These are phyloP conservation scores for Fringilla coelebs DNA, from an alignment of 2,797 vertebrate species.

Conservation along the genomic window DNA sequence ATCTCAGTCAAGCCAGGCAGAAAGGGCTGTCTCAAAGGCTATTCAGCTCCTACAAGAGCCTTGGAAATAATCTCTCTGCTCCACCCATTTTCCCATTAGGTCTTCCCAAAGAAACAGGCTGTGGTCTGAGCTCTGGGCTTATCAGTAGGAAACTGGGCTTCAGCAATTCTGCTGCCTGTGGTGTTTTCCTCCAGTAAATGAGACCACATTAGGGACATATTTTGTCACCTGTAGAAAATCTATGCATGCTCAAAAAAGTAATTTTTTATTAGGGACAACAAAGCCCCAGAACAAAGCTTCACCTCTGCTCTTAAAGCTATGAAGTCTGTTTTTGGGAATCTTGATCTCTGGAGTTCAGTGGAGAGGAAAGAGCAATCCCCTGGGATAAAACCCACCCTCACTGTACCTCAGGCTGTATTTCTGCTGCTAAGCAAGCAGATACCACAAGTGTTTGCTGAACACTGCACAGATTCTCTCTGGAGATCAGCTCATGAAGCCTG, in stretches of 20 bases:
- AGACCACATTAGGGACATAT: background rate
- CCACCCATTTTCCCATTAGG: background rate
- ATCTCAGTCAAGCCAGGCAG: background rate
- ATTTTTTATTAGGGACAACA: background rate
- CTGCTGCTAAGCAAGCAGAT: background rate
- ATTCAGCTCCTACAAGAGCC: background rate
- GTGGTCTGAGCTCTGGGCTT: background rate
- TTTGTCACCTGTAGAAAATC: background rate
- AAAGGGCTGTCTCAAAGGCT: background rate
- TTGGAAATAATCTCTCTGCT: conserved; percentile 11
- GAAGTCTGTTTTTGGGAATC: background rate
- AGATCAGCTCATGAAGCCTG: background rate
- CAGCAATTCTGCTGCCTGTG: background rate
- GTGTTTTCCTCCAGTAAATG: background rate
- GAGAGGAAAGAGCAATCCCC: background rate
- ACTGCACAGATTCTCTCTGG: background rate
- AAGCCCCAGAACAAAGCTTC: background rate
- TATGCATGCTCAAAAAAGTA: background rate
- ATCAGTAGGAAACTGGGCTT: conserved; percentile 23
- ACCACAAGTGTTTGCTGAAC: background rate
- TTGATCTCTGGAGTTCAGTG: background rate
- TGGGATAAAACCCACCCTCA: background rate
- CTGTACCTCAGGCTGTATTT: background rate
- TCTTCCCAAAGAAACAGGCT: conserved; percentile 9
- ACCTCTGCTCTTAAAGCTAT: background rate